Evolutionary conservation across 2,888 invertebrate genomes (phyloP), one percentile per base, ranked within the genome.

Genomic region (Zhuqinia jingwanae): DNA sequence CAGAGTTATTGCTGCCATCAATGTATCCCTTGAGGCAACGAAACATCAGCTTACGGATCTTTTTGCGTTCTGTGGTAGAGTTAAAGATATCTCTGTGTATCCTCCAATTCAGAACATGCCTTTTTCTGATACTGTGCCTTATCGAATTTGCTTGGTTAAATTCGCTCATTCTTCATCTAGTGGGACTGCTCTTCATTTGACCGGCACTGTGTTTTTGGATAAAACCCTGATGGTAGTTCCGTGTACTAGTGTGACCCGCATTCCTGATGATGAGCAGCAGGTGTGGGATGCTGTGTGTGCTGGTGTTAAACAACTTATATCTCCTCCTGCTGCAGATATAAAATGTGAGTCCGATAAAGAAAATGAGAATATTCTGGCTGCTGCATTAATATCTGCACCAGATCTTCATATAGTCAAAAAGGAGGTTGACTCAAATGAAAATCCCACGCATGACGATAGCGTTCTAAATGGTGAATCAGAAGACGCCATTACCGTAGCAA

Each of bases 41-140:
- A 65, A 36, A 36, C 36, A 36, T n/a, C 65, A 65, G 13, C 65
- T 65, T 1, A 17, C 1, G 17, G 65, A 30, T 10, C 65, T 65
- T 17, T 65, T 65, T 17, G 17, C 36, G 1, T 65, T 17, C 11
- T 65, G 65, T 65, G 65, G 65, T 30, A 30, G 36, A 65, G 30
- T 65, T 0, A 36, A n/a, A 65, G 65, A 65, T 20, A 36, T 65
- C 36, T 30, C 65, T 17, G 13, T 65, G 17, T 65, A 17, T 65
- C 65, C 65, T 36, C 65, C 65, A 10, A n/a, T 65, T 5, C 65
- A 65, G 10, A 17, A 36, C 17, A 17, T 65, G 20, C 0, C 30
- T 6, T 65, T 65, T 36, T 10, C 36, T 15, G 0, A 10, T 0
- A 3, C 1, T 0, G 36, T 17, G 2, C 65, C 65, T 0, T 65